These are phyloP conservation scores for Polypterus bichir DNA, from an alignment of 2,113 vertebrate species.

Conservation along the genomic window DNA sequence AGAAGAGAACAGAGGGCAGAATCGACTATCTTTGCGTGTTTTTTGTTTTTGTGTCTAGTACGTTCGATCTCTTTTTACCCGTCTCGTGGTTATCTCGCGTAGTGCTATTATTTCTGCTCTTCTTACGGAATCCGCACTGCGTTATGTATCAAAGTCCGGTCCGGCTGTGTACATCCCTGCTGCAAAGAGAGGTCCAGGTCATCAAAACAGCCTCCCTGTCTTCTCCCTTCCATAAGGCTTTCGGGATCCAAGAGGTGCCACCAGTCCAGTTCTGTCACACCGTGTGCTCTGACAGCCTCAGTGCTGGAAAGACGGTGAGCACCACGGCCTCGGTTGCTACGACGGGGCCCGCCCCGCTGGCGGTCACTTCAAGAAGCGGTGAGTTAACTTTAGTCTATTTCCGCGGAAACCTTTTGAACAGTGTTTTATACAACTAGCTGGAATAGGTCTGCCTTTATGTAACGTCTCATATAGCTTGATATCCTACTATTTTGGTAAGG, in stretches of 20 bases:
- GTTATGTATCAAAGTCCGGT: constrained; percentile 3
- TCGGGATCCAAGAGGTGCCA: background rate
- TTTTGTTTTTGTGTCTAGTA: too few relatives aligned
- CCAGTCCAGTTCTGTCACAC: background rate
- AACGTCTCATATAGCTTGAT: too few relatives aligned
- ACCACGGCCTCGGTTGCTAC: background rate
- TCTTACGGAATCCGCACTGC: background rate
- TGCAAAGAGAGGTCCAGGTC: constrained; percentile 6
- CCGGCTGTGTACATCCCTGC: background rate
- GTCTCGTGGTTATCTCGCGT: too few relatives aligned
- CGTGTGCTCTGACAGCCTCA: background rate
- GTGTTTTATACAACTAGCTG: background rate
- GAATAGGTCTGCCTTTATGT: constrained; percentile 2
- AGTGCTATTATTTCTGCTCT: background rate
- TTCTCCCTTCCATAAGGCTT: background rate
- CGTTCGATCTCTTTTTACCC: too few relatives aligned
- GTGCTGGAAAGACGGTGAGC: background rate
- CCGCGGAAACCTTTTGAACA: background rate
- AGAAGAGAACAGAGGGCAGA: too few relatives aligned
- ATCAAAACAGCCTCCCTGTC: background rate
- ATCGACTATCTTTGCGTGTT: too few relatives aligned
- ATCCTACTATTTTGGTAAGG: too few relatives aligned
- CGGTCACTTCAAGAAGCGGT: constrained; percentile 2
- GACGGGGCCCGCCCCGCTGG: background rate
- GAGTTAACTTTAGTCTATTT: too few relatives aligned